A percentile compares a stretch with the other conserved stretches of the same genome.
Evolutionary conservation across 2,888 invertebrate species (phyloP).

Genomic region (Cryptocephalus primarius): DNA sequence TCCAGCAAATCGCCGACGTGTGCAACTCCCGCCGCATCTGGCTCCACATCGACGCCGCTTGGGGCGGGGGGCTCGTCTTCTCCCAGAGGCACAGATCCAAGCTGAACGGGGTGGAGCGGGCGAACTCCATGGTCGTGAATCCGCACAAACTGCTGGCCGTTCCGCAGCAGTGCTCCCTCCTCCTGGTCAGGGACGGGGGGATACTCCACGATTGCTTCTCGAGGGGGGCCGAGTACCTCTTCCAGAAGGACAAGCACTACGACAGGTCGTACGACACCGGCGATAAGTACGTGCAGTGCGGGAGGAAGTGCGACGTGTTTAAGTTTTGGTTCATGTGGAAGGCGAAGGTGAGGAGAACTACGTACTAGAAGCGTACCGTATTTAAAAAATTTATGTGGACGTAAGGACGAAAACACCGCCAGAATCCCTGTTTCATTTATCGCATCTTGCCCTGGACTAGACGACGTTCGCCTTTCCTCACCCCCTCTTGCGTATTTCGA

Average conservation of each 20-base stretch:
- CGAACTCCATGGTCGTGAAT: slow-evolving; percentile 49
- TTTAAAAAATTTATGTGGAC: too few species aligned
- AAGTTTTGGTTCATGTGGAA: slow-evolving; percentile 66
- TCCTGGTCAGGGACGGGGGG: slow-evolving; percentile 35
- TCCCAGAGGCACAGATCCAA: slow-evolving; percentile 41
- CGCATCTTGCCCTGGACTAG: too few species aligned
- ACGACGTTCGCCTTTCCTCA: too few species aligned
- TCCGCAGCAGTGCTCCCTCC: slow-evolving; percentile 45
- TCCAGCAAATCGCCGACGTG: slow-evolving; percentile 85
- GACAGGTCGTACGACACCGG: slow-evolving; percentile 41
- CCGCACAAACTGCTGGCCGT: slow-evolving; percentile 51
- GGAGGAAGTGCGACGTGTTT: slow-evolving; percentile 56
- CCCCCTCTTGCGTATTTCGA: too few species aligned
- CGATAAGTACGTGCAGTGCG: slow-evolving; percentile 57
- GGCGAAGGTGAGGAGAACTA: slow-evolving; percentile 42
- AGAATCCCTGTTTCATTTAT: too few species aligned
- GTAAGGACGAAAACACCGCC: too few species aligned
- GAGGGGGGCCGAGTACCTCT: slow-evolving; percentile 43
- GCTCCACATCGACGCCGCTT: slow-evolving; percentile 69
- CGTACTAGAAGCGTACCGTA: too few species aligned
- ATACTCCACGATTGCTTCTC: slow-evolving; percentile 40
- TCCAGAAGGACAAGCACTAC: slow-evolving; percentile 47
- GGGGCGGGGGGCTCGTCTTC: slow-evolving; percentile 49
- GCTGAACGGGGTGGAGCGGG: slow-evolving; percentile 43
- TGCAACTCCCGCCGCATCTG: slow-evolving; percentile 89